Evolutionary conservation across 2,888 invertebrate species (phyloP).

Genomic region (Pheosia tremula): DNA sequence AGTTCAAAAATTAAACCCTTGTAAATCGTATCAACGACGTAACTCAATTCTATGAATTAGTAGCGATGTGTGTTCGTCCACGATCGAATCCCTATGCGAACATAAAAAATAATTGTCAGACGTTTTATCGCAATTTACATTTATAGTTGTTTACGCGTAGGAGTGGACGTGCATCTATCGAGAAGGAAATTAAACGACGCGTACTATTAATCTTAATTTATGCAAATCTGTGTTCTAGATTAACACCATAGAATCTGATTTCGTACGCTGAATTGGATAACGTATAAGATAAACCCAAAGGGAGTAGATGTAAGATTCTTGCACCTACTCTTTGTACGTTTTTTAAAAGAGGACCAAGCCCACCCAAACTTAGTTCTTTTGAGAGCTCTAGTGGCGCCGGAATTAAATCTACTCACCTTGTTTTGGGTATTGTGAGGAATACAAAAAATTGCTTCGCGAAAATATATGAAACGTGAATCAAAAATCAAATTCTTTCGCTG

Average conservation of each 20-base stretch:
- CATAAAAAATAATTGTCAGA: slow-evolving; percentile 6
- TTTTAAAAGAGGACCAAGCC: too few species aligned
- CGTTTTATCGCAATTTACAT: slow-evolving; percentile 4
- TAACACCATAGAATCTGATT: not conserved
- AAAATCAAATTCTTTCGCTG: slow-evolving; percentile 3
- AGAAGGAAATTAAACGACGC: not conserved
- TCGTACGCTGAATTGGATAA: too few species aligned
- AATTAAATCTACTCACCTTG: too few species aligned
- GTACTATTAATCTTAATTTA: not conserved
- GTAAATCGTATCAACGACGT: too few species aligned
- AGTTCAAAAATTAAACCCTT: not conserved
- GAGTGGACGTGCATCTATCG: not conserved
- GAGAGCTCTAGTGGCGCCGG: too few species aligned
- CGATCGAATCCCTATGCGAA: not conserved
- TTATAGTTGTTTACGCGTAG: slow-evolving; percentile 6
- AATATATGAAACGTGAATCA: too few species aligned
- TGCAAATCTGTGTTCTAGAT: not conserved
- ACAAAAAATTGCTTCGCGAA: too few species aligned
- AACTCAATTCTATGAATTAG: not conserved
- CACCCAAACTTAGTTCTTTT: too few species aligned
- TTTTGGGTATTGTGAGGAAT: too few species aligned
- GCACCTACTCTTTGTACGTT: too few species aligned
- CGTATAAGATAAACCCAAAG: too few species aligned
- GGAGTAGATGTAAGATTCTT: too few species aligned
- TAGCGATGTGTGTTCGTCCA: not conserved